A percentile compares a stretch with the other conserved stretches of the same genome.
Evolutionary conservation across 2,888 invertebrate genomes (phyloP).

Genomic region (Phragmatobia fuliginosa): DNA sequence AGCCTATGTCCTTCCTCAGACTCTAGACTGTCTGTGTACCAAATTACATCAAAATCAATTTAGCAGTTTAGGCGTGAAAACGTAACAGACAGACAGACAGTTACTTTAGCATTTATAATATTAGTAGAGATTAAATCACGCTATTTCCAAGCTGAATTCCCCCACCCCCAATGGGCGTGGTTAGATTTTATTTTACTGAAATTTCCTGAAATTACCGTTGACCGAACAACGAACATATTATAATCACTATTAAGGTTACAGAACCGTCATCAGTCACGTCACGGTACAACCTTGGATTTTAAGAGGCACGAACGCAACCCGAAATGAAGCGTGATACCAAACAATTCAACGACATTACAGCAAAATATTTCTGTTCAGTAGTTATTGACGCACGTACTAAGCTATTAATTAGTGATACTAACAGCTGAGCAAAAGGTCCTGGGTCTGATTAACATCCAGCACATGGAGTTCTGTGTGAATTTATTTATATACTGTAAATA

Average conservation of each 20-base stretch:
- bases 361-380: neutral
- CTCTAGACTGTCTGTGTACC: no score
- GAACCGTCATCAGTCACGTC: slow-evolving; percentile 14
- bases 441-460: neutral
- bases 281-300: slow-evolving; percentile 11
- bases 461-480: neutral
- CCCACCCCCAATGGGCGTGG: neutral
- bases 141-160: neutral
- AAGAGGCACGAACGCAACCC: slow-evolving; percentile 9
- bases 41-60: no score
- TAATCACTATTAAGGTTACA: neutral
- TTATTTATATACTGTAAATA: neutral
- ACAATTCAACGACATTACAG: neutral
- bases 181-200: neutral
- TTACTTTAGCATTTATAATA: no score
- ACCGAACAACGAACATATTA: neutral
- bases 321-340: slow-evolving; percentile 10
- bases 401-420: neutral
- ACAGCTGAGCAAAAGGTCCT: neutral
- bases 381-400: neutral
- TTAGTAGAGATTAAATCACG: no score
- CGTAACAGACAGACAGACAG: no score
- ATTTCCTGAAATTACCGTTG: slow-evolving; percentile 24
- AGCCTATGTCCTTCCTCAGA: no score
- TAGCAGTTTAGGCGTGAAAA: no score